A percentile compares a stretch with the other conserved stretches of the same genome.
phyloP scores from a whole-genome alignment of 2,888 invertebrate species.

The Quadroppia sp. region DNA sequence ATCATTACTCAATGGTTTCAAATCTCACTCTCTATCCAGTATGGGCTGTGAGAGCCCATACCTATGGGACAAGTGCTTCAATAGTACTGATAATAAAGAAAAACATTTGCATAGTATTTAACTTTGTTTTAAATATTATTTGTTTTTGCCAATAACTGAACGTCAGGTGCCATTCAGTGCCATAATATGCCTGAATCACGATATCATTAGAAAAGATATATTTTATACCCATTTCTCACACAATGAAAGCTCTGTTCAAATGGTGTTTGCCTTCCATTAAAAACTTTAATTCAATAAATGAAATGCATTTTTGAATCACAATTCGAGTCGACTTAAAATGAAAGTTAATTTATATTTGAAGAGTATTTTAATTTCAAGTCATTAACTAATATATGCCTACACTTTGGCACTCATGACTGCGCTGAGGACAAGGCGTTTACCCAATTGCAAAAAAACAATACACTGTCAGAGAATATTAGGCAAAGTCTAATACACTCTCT shows the following conservation, averaged over 20 bases:
- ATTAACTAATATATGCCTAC: not conserved
- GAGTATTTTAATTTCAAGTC: not conserved
- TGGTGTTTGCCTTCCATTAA: not conserved
- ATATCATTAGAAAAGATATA: not conserved
- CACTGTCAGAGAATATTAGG: no score
- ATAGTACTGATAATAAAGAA: no score
- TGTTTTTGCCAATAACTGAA: not conserved
- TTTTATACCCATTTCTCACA: not conserved
- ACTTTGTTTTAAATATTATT: constrained; percentile 29
- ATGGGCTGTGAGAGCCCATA: not conserved
- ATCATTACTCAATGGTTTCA: constrained; percentile 12
- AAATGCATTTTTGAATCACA: not conserved
- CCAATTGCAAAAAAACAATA: no score
- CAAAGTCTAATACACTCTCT: no score
- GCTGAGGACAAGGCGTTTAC: no score
- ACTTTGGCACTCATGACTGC: no score
- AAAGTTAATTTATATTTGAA: not conserved
- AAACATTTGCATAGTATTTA: constrained; percentile 8
- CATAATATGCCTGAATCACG: constrained; percentile 26
- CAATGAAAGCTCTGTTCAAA: not conserved
- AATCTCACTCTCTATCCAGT: not conserved
- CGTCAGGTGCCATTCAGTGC: not conserved
- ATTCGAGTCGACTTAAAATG: not conserved
- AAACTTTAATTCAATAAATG: not conserved
- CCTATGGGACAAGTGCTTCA: constrained; percentile 12